Percentiles rank a stretch among this genome's conserved stretches.
Conservation (phyloP, 2,888 invertebrate genomes). For the Diabrotica balteata region DNA sequence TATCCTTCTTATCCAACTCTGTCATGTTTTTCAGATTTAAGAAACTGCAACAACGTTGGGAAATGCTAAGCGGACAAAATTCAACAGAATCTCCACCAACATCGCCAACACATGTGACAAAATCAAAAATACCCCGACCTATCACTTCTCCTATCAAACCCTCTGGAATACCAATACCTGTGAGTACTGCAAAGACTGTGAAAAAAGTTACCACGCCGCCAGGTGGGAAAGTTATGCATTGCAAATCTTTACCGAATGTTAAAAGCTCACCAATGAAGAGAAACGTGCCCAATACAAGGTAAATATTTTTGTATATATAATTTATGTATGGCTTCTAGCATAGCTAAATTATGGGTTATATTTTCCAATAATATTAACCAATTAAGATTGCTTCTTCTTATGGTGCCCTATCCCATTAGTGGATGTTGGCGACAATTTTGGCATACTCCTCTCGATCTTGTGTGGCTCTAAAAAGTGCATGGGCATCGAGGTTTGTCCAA, state of each 20-base stretch:
- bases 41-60: slow-evolving; percentile 81
- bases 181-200: slow-evolving; percentile 48
- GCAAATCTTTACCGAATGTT: slow-evolving; percentile 30
- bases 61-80: slow-evolving; percentile 71
- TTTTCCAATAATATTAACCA: neutral
- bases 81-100: slow-evolving; percentile 57
- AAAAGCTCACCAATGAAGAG: slow-evolving; percentile 45
- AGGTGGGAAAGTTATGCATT: slow-evolving; percentile 23
- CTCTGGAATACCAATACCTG: slow-evolving; percentile 66
- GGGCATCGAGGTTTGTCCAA: no score
- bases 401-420: no score
- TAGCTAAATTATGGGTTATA: no score
- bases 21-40: slow-evolving; percentile 62
- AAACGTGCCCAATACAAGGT: slow-evolving; percentile 45
- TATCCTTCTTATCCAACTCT: neutral
- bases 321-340: no score
- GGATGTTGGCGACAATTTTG: no score
- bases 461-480: no score
- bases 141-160: slow-evolving; percentile 77
- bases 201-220: slow-evolving; percentile 60
- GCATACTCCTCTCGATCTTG: no score
- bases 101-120: slow-evolving; percentile 59
- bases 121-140: slow-evolving; percentile 78
- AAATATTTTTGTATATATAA: slow-evolving; percentile 9
- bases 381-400: no score